Percentiles rank a stretch among this genome's conserved stretches.
These are phyloP conservation scores for Hoplostethus mediterraneus DNA, from an alignment of 2,797 vertebrate species.

Conservation along the genomic window DNA sequence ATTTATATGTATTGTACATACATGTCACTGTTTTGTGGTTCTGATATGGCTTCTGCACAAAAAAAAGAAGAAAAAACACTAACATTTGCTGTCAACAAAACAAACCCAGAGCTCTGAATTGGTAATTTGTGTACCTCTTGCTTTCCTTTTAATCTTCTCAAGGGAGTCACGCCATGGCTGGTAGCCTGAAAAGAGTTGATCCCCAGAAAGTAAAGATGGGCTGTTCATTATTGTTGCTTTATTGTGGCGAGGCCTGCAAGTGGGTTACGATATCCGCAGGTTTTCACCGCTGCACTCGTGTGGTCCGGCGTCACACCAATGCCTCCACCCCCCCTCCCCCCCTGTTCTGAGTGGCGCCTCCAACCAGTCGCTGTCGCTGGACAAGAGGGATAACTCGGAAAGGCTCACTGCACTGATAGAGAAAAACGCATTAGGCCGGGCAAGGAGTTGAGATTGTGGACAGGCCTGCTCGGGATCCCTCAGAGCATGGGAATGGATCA, in stretches of 20 bases:
- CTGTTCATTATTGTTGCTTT: constrained; percentile 85
- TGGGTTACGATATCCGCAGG: constrained; percentile 69
- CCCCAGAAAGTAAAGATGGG: constrained; percentile 74
- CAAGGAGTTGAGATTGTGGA: constrained; percentile 50
- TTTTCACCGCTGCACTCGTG: constrained; percentile 79
- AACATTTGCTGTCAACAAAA: constrained; percentile 71
- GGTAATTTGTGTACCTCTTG: constrained; percentile 73
- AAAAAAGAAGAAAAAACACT: constrained; percentile 73
- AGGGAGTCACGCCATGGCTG: constrained; percentile 99
- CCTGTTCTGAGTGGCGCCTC: constrained; percentile 25
- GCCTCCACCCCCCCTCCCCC: not conserved
- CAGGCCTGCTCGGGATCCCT: constrained; percentile 38
- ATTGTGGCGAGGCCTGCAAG: constrained; percentile 85
- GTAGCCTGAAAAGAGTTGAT: constrained; percentile 92
- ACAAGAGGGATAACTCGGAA: constrained; percentile 43
- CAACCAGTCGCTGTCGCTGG: constrained; percentile 36
- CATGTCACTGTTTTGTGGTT: constrained; percentile 85
- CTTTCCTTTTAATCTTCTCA: constrained; percentile 86
- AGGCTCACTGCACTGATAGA: constrained; percentile 43
- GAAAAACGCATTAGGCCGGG: constrained; percentile 41
- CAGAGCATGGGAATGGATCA: constrained; percentile 22
- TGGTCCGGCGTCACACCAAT: constrained; percentile 48
- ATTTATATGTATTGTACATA: constrained; percentile 82
- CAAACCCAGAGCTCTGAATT: constrained; percentile 77
- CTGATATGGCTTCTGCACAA: constrained; percentile 74